Base-by-base conservation (phyloP, 1,140 invertebrate genomes). In the Pogonomyrmex barbatus region DNA sequence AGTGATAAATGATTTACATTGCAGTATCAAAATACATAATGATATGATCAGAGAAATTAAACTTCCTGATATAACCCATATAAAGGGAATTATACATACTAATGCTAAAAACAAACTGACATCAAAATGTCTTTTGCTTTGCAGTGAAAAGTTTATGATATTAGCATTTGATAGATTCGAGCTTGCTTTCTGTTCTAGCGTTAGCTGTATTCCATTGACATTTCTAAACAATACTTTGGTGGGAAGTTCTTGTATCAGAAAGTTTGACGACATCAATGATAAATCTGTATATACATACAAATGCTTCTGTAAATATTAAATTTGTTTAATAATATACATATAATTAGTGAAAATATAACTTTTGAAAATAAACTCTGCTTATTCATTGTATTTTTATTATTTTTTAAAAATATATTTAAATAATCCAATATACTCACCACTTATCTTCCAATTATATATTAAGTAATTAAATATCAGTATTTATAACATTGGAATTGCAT, bases 191-290 rank as follows among this genome's bases (percentile, higher is more conserved):
- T 92, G 90, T 6, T 83, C 67, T 0, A 92, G 36, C 2, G 54
- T 88, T 17, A 92, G 45, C 30, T 62, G 71, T 81, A 77, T 76
- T 42, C 92, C 92, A 65, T 92, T 86, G 14, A 83, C 88, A 70
- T 79, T 88, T 82, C 84, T 87, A 54, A 91, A 92, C 52, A 63
- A 33, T 62, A 88, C 50, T 68, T 85, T 68, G 39, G 76, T 63
- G 39, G 86, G 30, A 45, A 50, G 33, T n/a, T 4, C 39, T 75
- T 70, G 50, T 65, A 84, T 65, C 10, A 30, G 14, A 58, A n/a
- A 85, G 71, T 39, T 86, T 10, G 91, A 76, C 79, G 90, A 92
- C 91, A 92, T 92, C 68, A 92, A 92, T 89, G 36, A 86, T 62
- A 62, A 70, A 54, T 85, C 54, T 67, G 30, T 17, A 2, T 39